phyloP scores from a whole-genome alignment of 2,888 invertebrate genomes.

The Apoda limacodes region DNA sequence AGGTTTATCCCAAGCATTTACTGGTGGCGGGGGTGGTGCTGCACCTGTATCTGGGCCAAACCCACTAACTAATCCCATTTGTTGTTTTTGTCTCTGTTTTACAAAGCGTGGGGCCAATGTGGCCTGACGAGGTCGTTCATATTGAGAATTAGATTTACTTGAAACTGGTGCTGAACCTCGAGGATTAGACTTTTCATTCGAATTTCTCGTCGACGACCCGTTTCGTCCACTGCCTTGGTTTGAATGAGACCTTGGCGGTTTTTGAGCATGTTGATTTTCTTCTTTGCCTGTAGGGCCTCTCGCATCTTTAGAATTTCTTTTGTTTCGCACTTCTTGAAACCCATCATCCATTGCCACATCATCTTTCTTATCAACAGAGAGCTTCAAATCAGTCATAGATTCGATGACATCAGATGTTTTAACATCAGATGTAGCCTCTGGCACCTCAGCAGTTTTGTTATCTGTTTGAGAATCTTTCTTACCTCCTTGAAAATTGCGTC shows the following conservation, averaged over 20 bases:
- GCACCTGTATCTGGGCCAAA: conserved; percentile 66
- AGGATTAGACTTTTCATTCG: conserved; percentile 47
- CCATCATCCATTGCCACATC: conserved; percentile 74
- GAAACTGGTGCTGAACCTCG: conserved; percentile 43
- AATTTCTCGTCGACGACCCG: conserved; percentile 51
- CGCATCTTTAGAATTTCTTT: conserved; percentile 77
- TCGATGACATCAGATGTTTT: conserved; percentile 50
- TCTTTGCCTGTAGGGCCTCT: conserved; percentile 44
- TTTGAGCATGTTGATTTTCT: conserved; percentile 37
- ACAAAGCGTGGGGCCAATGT: conserved; percentile 83
- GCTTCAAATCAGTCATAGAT: conserved; percentile 52
- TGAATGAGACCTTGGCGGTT: conserved; percentile 56
- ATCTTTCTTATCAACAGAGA: conserved; percentile 44
- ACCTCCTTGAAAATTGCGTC: conserved; percentile 34
- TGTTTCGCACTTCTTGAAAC: conserved; percentile 87
- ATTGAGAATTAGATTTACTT: conserved; percentile 44
- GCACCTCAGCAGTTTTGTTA: conserved; percentile 43
- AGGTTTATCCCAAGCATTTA: conserved; percentile 90
- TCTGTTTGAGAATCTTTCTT: conserved; percentile 44
- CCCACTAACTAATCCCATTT: conserved; percentile 49
- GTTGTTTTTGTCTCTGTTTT: conserved; percentile 75
- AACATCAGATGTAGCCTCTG: conserved; percentile 39
- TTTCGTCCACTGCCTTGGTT: conserved; percentile 57
- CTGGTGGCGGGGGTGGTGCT: conserved; percentile 76
- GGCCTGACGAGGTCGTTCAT: conserved; percentile 66